Evolutionary conservation across 2,888 invertebrate species (phyloP).

Genomic region (Pandemis cinnamomeana): DNA sequence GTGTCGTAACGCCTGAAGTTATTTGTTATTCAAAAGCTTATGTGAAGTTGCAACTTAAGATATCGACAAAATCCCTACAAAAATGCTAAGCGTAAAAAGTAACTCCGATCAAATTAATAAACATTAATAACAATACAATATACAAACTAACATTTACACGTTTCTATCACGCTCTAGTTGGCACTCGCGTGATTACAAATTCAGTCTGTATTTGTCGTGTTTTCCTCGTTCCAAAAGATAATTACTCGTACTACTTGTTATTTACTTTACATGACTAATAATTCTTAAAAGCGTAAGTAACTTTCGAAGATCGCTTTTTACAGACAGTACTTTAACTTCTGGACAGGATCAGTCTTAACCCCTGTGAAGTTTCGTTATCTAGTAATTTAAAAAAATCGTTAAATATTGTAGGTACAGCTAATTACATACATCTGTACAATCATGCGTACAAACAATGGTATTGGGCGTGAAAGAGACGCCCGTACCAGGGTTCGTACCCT

Average conservation of each 20-base stretch:
- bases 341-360: too few species aligned
- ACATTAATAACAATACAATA: not conserved
- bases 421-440: not conserved
- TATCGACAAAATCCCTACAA: too few species aligned
- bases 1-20: not conserved
- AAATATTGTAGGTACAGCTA: not conserved
- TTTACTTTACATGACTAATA: too few species aligned
- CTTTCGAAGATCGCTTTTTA: too few species aligned
- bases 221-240: not conserved
- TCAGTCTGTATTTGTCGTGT: not conserved
- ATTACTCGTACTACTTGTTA: too few species aligned
- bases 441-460: too few species aligned
- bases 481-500: too few species aligned
- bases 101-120: not conserved
- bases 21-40: not conserved
- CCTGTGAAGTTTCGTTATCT: too few species aligned
- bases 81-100: not conserved
- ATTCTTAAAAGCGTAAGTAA: too few species aligned
- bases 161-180: conserved; percentile 1
- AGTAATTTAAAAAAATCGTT: too few species aligned
- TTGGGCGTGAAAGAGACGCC: too few species aligned
- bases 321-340: too few species aligned
- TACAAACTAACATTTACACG: not conserved
- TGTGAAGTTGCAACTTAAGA: not conserved
- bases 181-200: not conserved